phyloP scores from a whole-genome alignment of 2,888 invertebrate genomes.

The Artemia sp. region DNA sequence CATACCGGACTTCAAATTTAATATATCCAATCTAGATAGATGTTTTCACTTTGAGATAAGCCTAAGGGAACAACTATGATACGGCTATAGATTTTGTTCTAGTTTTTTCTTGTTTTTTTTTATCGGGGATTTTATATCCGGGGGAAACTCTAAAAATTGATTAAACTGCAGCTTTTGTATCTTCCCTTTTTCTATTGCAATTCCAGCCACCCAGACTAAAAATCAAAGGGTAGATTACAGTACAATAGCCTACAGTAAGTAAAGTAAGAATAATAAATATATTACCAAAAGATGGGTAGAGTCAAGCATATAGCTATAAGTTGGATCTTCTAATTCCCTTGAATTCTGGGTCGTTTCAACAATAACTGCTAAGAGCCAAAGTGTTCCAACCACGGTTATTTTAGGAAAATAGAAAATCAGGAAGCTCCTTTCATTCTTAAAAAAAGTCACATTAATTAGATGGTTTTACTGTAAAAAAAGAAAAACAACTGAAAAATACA shows the following conservation, averaged over 20 bases:
- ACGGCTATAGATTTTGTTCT: no score
- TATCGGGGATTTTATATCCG: slow-evolving; percentile 1
- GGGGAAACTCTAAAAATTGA: neutral
- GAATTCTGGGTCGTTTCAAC: slow-evolving; percentile 77
- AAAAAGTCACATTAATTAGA: slow-evolving; percentile 21
- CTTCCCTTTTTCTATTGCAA: neutral
- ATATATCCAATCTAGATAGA: no score
- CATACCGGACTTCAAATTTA: no score
- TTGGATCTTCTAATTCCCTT: slow-evolving; percentile 73
- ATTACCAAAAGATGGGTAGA: slow-evolving; percentile 61
- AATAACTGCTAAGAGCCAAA: slow-evolving; percentile 71
- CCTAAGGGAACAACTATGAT: no score
- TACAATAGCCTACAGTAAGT: neutral
- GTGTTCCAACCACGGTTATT: slow-evolving; percentile 59
- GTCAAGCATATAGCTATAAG: slow-evolving; percentile 73
- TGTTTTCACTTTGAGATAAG: no score
- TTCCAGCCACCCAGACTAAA: no score
- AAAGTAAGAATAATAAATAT: slow-evolving; percentile 28
- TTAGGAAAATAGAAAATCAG: slow-evolving; percentile 80
- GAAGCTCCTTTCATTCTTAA: slow-evolving; percentile 68
- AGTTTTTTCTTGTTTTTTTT: no score
- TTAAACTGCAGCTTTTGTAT: neutral
- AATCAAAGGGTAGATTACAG: no score
- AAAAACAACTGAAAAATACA: no score
- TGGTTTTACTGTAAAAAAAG: no score